phyloP scores from a whole-genome alignment of 2,888 invertebrate species.

The Taenaris catops region DNA sequence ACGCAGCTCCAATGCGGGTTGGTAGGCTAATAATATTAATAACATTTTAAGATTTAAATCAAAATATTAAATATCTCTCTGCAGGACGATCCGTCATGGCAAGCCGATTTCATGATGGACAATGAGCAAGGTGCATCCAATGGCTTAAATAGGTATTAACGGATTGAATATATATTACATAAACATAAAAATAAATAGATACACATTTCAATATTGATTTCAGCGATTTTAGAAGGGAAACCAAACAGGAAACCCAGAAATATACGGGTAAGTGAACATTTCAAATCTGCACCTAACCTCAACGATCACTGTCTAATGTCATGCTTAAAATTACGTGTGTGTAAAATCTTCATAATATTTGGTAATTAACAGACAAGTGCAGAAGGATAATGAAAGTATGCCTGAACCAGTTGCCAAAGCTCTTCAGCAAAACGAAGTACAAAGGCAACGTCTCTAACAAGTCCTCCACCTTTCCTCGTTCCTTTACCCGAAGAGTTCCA shows the following conservation, averaged over 20 bases:
- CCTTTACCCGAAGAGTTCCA: conserved; percentile 44
- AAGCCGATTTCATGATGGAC: conserved; percentile 66
- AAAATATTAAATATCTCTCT: too few relatives aligned
- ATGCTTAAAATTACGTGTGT: too few relatives aligned
- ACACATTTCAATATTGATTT: conserved; percentile 27
- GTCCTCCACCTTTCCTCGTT: conserved; percentile 63
- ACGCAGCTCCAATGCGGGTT: too few relatives aligned
- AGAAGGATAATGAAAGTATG: conserved; percentile 68
- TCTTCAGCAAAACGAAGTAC: conserved; percentile 60
- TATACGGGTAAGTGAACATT: conserved; percentile 66
- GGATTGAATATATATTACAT: too few relatives aligned
- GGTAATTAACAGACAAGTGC: conserved; percentile 55
- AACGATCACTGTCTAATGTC: too few relatives aligned
- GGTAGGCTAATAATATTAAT: too few relatives aligned
- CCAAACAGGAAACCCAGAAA: conserved; percentile 53
- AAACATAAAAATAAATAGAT: too few relatives aligned
- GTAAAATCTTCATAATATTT: too few relatives aligned
- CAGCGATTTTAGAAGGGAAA: conserved; percentile 55
- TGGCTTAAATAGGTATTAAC: conserved; percentile 47
- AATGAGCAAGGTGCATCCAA: conserved; percentile 44
- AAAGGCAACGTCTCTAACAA: conserved; percentile 55
- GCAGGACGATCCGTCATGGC: conserved; percentile 67
- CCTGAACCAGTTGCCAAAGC: conserved; percentile 60
- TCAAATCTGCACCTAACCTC: too few relatives aligned
- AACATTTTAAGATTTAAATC: too few relatives aligned